Conservation (phyloP, 2,888 invertebrate genomes). For the Ochropleura leucogaster region DNA sequence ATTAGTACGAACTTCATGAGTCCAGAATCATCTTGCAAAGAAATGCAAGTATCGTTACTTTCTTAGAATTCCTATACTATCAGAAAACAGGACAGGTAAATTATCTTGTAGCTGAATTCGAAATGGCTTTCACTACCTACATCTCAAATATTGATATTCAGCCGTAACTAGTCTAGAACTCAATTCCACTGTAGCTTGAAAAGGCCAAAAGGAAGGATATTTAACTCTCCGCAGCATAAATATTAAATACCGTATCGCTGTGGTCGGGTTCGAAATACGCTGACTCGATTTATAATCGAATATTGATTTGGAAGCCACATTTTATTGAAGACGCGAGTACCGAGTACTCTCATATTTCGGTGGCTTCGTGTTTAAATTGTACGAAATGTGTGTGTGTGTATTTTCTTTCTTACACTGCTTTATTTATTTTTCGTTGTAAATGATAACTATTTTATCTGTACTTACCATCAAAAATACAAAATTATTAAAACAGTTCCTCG, state of each 20-base stretch:
- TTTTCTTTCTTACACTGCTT: neutral
- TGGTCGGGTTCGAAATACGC: constrained; percentile 25
- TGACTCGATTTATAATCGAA: constrained; percentile 51
- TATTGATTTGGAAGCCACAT: constrained; percentile 55
- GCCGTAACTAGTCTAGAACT: neutral
- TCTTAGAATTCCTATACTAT: neutral
- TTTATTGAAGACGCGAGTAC: constrained; percentile 22
- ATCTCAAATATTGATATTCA: constrained; percentile 34
- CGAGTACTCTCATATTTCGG: neutral
- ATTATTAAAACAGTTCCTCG: too few species aligned
- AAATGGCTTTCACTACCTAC: neutral
- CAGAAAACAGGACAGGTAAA: neutral
- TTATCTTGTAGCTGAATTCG: neutral
- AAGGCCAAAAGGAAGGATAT: constrained; percentile 34
- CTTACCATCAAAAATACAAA: too few species aligned
- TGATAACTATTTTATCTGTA: neutral
- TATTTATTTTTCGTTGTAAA: neutral
- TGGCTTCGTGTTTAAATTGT: constrained; percentile 20
- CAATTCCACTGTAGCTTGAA: constrained; percentile 20
- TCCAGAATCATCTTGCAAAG: neutral
- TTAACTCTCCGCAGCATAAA: constrained; percentile 44
- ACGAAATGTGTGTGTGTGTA: neutral
- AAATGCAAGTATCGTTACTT: neutral
- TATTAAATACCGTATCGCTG: constrained; percentile 40
- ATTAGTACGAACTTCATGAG: neutral